Evolutionary conservation across 1,140 invertebrate species (phyloP), one percentile per base, ranked within the genome.

Genomic region (Lordiphosa clarofinis): DNA sequence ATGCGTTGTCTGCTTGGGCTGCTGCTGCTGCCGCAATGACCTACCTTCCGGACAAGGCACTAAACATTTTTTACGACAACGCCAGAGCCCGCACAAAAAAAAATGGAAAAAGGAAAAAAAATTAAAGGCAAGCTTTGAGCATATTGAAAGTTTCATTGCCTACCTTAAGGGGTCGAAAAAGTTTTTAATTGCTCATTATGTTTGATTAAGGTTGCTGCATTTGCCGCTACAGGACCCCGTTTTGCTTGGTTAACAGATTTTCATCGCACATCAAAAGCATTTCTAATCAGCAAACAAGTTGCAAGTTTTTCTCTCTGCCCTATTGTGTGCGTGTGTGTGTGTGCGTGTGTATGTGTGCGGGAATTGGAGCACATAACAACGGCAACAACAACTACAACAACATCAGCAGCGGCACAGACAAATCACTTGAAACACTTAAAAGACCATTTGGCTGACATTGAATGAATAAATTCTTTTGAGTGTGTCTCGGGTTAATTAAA

Each of bases 281-380:
- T 79, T 65, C 74, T 79, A 79, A 79, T 79, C 69, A 79, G 54
- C 71, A 81, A 82, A 81, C 76, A 81, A 81, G 76, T 81, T 81
- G 76, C 78, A 76, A 82, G 72, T 78, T 72, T 76, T 67, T 65
- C 53, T 72, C 53, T 57, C 11, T 10, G 40, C 9, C n/a, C 37
- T 38, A 33, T 15, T 58, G 56, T 58, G 33, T 21, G 13, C 78
- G 33, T 53, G 24, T 47, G 31, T 54, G 33, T 65, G 21, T 52
- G 48, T n/a, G n/a, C n/a, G 13, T 78, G 33, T 53, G 24, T 47
- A 36, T 54, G 33, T 65, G 21, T 52, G 48, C 43, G 57, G 49
- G 75, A 81, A 82, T 68, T 81, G 67, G 72, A 72, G 72, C 76
- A 81, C 72, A 72, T 67, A 44, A 37, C 38, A 42, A 33, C 13